phyloP scores from a whole-genome alignment of 2,888 invertebrate genomes.

The Homarus gammarus region DNA sequence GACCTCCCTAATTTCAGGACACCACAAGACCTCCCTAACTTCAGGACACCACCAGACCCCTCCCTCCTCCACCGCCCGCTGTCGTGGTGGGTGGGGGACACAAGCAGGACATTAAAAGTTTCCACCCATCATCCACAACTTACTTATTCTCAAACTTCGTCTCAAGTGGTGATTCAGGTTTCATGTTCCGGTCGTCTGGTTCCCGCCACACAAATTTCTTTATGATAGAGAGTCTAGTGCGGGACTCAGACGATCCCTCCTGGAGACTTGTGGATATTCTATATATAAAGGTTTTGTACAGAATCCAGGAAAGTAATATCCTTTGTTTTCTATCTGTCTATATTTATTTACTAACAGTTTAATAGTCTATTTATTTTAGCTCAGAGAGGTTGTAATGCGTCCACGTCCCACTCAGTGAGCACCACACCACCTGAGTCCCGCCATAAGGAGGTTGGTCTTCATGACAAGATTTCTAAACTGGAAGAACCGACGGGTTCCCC shows the following conservation, averaged over 20 bases:
- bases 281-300: too few species aligned
- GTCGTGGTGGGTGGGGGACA: neutral
- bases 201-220: neutral
- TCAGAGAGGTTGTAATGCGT: neutral
- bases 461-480: neutral
- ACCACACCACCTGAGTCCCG: neutral
- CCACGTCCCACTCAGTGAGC: neutral
- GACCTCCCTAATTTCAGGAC: too few species aligned
- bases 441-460: too few species aligned
- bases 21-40: neutral
- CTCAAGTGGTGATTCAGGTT: constrained; percentile 50
- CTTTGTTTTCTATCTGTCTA: too few species aligned
- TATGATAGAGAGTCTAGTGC: neutral
- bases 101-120: constrained; percentile 31
- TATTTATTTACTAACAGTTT: too few species aligned
- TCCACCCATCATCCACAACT: constrained; percentile 26
- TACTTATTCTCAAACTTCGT: constrained; percentile 52
- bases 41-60: neutral
- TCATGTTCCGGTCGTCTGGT: constrained; percentile 34
- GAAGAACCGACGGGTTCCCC: neutral
- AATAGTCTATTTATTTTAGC: neutral
- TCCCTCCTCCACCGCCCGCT: neutral
- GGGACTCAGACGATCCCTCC: neutral
- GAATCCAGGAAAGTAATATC: too few species aligned
- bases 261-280: neutral